Conservation (phyloP, 1,140 invertebrate species). For the Lepidurus apus region DNA sequence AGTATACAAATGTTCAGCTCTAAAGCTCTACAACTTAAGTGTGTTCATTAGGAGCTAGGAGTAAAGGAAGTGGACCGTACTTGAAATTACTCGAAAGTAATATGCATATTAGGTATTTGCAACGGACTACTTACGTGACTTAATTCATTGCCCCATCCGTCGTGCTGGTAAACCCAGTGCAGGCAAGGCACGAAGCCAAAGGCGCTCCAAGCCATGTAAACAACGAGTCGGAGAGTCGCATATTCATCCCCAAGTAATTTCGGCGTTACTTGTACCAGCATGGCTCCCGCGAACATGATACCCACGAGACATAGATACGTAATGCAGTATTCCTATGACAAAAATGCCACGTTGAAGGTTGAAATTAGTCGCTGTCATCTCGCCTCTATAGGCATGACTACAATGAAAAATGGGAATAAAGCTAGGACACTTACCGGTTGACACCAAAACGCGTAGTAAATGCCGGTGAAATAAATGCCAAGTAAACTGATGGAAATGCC, state of each 20-base stretch:
- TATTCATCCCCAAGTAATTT: slow-evolving; percentile 44
- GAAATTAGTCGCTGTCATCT: background rate
- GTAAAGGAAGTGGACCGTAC: no score
- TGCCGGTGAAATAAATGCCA: slow-evolving; percentile 89
- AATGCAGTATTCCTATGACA: slow-evolving; percentile 66
- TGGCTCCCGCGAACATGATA: slow-evolving; percentile 69
- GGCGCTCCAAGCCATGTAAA: slow-evolving; percentile 78
- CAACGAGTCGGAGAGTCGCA: slow-evolving; percentile 45
- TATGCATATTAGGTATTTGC: background rate
- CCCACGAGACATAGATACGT: slow-evolving; percentile 77
- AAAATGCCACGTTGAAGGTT: slow-evolving; percentile 30
- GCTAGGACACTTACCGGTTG: slow-evolving; percentile 66
- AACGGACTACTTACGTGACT: background rate
- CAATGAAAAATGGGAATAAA: slow-evolving; percentile 7
- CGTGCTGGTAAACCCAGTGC: slow-evolving; percentile 85
- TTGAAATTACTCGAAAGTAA: no score
- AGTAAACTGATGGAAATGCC: slow-evolving; percentile 87
- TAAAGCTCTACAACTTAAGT: no score
- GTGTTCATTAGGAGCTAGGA: no score
- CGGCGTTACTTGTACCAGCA: slow-evolving; percentile 66
- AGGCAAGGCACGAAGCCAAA: slow-evolving; percentile 85
- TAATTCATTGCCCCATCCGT: slow-evolving; percentile 60
- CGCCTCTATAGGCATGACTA: background rate
- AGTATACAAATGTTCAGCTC: no score
- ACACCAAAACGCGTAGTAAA: slow-evolving; percentile 97